These are phyloP conservation scores for Stomorhina lunata DNA, from an alignment of 2,888 invertebrate species.

Conservation along the genomic window DNA sequence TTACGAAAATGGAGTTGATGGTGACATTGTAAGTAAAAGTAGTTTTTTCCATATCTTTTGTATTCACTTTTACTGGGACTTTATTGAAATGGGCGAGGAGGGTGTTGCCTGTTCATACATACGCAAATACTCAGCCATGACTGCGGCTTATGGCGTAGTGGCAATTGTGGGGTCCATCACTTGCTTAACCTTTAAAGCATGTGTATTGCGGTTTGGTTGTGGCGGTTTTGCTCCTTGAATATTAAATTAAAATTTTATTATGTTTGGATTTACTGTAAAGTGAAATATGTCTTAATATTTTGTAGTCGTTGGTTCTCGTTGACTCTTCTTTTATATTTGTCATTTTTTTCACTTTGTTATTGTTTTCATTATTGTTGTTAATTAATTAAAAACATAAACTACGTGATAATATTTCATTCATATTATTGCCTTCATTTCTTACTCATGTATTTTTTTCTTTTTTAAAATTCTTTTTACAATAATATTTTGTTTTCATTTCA, in stretches of 20 bases:
- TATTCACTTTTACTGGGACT: background rate
- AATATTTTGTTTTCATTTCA: slow-evolving; percentile 56
- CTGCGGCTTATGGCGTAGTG: background rate
- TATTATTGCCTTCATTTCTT: slow-evolving; percentile 28
- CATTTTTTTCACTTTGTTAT: slow-evolving; percentile 21
- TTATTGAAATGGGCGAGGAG: background rate
- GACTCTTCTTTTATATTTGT: background rate
- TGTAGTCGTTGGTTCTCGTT: background rate
- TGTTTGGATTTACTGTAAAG: background rate
- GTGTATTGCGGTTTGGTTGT: background rate
- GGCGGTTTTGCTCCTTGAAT: slow-evolving; percentile 45
- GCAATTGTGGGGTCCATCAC: background rate
- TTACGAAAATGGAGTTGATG: background rate
- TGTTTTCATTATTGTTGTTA: slow-evolving; percentile 54
- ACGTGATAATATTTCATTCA: slow-evolving; percentile 58
- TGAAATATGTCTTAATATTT: slow-evolving; percentile 3
- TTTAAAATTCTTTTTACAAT: slow-evolving; percentile 16
- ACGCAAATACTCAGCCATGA: background rate
- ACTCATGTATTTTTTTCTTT: background rate
- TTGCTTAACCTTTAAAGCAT: background rate
- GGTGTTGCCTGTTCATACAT: background rate
- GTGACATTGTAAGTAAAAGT: slow-evolving; percentile 41
- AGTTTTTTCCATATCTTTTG: background rate
- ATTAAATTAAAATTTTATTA: slow-evolving; percentile 43
- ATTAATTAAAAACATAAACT: slow-evolving; percentile 62